Evolutionary conservation across 2,797 vertebrate genomes (phyloP).

Genomic region (Brachyalestes nurse): DNA sequence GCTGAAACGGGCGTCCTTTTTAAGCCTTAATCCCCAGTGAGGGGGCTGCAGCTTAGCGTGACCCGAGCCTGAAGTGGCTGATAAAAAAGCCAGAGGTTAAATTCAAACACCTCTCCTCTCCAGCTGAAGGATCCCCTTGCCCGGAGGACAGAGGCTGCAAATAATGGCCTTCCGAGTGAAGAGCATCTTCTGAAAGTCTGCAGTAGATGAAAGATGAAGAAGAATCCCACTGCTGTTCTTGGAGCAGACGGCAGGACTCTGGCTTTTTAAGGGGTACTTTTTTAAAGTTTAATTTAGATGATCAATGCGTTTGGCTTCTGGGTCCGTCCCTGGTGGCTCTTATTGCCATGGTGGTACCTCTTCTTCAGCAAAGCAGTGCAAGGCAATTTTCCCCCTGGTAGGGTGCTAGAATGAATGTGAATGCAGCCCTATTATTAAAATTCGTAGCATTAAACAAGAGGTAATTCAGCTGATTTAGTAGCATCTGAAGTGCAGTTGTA

Average conservation of each 20-base stretch:
- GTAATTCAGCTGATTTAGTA: neutral
- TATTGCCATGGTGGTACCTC: conserved; percentile 51
- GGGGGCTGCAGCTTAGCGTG: neutral
- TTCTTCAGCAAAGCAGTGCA: conserved; percentile 48
- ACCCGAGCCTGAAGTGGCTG: conserved; percentile 9
- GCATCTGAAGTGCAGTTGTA: neutral
- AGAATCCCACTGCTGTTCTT: neutral
- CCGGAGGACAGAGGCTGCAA: conserved; percentile 25
- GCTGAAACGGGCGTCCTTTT: neutral
- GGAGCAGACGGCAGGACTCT: neutral
- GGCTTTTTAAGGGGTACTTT: neutral
- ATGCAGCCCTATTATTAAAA: conserved; percentile 65
- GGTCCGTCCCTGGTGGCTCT: conserved; percentile 52
- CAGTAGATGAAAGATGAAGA: conserved; percentile 63
- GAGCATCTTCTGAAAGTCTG: conserved; percentile 65
- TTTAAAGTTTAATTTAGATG: conserved; percentile 53
- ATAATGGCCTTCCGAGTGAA: conserved; percentile 49
- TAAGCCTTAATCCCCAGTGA: neutral
- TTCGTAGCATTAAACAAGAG: neutral
- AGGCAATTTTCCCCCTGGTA: conserved; percentile 19
- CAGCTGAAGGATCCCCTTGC: conserved; percentile 37
- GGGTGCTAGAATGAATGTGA: conserved; percentile 45
- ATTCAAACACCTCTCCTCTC: conserved; percentile 47
- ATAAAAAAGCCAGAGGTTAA: conserved; percentile 50
- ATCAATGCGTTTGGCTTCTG: conserved; percentile 37